Percentiles rank a stretch among this genome's conserved stretches.
phyloP scores from a whole-genome alignment of 1,140 invertebrate species.

The Saccostrea echinata region DNA sequence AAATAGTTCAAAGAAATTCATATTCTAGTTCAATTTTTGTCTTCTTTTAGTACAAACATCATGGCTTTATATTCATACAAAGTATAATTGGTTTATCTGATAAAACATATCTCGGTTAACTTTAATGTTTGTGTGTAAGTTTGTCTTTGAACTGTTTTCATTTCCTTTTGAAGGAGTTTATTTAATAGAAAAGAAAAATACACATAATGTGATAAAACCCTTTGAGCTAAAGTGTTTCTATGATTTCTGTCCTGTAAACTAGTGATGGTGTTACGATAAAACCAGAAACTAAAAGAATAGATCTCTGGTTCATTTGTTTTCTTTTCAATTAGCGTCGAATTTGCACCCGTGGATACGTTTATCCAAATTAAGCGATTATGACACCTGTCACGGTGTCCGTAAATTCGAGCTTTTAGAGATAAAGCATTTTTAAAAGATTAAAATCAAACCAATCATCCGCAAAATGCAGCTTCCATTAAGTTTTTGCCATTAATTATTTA shows the following conservation, averaged over 20 bases:
- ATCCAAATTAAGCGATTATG: constrained; percentile 4
- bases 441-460: constrained; percentile 16
- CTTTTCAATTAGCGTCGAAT: constrained; percentile 14
- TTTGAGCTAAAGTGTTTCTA: not conserved
- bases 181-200: too few relatives aligned
- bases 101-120: too few relatives aligned
- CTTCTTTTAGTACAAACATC: too few relatives aligned
- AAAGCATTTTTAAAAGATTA: constrained; percentile 19
- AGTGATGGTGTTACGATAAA: constrained; percentile 17
- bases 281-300: not conserved
- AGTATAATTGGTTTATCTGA: too few relatives aligned
- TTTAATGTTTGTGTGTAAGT: too few relatives aligned
- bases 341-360: not conserved
- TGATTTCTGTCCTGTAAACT: not conserved
- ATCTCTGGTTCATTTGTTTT: not conserved
- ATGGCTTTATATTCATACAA: too few relatives aligned
- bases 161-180: too few relatives aligned
- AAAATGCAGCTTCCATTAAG: not conserved
- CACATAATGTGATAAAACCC: too few relatives aligned
- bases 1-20: too few relatives aligned
- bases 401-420: not conserved
- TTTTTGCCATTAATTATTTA: not conserved
- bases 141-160: too few relatives aligned
- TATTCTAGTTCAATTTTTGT: too few relatives aligned
- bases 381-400: not conserved